Percentiles rank a stretch among this genome's conserved stretches.
Conservation (phyloP, 2,113 vertebrate genomes). For the Sialia sialis region DNA sequence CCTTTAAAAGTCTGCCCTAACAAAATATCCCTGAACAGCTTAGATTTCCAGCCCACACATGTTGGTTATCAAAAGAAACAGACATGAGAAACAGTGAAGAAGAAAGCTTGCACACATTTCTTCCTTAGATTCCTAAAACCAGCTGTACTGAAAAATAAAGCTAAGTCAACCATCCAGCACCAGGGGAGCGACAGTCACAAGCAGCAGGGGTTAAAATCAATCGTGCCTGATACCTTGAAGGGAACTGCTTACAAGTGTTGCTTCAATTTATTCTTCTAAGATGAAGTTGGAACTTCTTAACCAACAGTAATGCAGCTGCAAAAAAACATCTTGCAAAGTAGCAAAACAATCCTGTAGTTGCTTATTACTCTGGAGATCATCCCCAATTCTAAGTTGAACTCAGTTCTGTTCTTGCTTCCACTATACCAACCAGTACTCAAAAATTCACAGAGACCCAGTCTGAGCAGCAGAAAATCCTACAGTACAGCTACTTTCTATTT, state of each 20-base stretch:
- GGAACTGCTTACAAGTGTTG: not conserved
- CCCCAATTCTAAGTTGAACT: not conserved
- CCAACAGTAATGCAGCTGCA: not conserved
- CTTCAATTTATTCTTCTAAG: not conserved
- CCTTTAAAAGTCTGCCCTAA: slow-evolving; percentile 9
- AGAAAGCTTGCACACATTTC: not conserved
- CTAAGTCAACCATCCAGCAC: not conserved
- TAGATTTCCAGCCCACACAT: slow-evolving; percentile 51
- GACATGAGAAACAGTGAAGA: not conserved
- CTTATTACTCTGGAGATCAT: not conserved
- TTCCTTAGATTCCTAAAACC: not conserved
- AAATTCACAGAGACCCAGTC: not conserved
- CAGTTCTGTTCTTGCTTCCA: accelerated
- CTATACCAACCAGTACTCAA: not conserved
- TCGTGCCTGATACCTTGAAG: accelerated
- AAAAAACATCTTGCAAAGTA: not conserved
- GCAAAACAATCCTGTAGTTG: not conserved
- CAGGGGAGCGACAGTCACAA: not conserved
- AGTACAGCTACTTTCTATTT: not conserved
- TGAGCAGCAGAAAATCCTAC: not conserved
- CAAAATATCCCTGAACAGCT: slow-evolving; percentile 19
- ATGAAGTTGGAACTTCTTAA: not conserved
- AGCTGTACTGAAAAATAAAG: not conserved
- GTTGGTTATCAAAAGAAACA: slow-evolving; percentile 28
- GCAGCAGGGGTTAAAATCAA: not conserved